Base-by-base conservation (phyloP, 2,888 invertebrate genomes). In the Cheilosia vulpina region DNA sequence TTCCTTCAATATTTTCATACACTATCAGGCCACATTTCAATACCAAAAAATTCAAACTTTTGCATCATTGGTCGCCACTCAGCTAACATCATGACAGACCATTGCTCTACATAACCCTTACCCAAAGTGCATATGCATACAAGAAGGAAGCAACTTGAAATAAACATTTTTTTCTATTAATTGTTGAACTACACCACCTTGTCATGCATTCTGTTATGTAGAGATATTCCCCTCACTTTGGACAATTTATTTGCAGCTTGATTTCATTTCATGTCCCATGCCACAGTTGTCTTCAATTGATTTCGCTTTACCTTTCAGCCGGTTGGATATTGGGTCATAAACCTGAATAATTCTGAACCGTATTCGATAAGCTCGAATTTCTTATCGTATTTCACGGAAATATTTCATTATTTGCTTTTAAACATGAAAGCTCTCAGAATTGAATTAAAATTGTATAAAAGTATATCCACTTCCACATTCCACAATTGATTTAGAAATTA, bases 401-500 rank as follows among this genome's bases (percentile, higher is more conserved):
- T 38, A 57, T 27, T 27, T 62, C 62, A 62, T 34, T 19, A 38
- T 19, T 38, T 19, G 17, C 34, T 27, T 38, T 34, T 13, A 11
- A 17, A 38, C 19, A 6, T 21, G 13, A 19, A 17, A 55, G 68
- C 55, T 60, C 50, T 47, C 6, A 62, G 15, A 52, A n/a, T 7
- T 55, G 2, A 24, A 2, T 19, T 50, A 50, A 21, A 21, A 17
- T 47, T 21, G 21, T 38, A 21, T n/a, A 1, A n/a, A 27, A 11
- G 1, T 41, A 27, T 55, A 63, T 13, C 6, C 19, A 21, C 15
- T 57, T 57, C 15, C n/a, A 57, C 13, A 63, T 57, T 65, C 17
- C n/a, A 27, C 17, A 63, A 58, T 57, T 31, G 27, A 68, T 52
- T 50, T 31, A 24, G 7, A 58, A 41, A 60, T 63, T 21, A 17